Evolutionary conservation across 1,140 invertebrate species (phyloP).

Genomic region (Diachasma alloeum): DNA sequence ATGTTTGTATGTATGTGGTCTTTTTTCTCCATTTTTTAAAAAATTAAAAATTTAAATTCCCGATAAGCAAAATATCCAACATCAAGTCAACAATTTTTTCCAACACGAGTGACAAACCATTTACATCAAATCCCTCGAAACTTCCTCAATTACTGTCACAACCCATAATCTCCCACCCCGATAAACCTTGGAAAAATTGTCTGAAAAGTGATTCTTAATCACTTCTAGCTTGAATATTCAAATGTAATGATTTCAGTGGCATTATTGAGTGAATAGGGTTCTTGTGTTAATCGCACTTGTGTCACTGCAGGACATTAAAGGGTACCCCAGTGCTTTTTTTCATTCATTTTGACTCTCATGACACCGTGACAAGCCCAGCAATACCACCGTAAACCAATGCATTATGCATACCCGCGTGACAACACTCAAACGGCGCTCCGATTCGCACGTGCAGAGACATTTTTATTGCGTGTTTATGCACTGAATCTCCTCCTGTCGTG

Average conservation of each 20-base stretch:
- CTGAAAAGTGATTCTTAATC: not conserved
- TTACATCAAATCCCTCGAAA: not conserved
- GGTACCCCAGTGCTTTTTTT: constrained; percentile 19
- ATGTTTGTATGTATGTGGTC: too few species aligned
- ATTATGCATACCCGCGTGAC: constrained; percentile 23
- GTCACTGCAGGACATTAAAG: not conserved
- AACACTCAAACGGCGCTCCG: constrained; percentile 3
- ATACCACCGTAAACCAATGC: constrained; percentile 1
- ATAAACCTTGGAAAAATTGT: not conserved
- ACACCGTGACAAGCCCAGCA: constrained; percentile 25
- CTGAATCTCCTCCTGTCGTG: not conserved
- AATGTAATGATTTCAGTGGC: not conserved
- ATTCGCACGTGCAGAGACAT: constrained; percentile 29
- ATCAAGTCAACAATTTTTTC: not conserved
- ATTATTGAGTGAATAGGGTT: not conserved
- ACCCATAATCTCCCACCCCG: not conserved
- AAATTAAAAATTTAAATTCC: not conserved
- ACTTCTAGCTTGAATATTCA: not conserved
- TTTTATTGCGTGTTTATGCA: constrained; percentile 30
- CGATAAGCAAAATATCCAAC: not conserved
- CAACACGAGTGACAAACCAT: not conserved
- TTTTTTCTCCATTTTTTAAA: too few species aligned
- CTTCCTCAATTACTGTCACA: not conserved
- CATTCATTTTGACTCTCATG: constrained; percentile 19
- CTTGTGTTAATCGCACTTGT: not conserved